A percentile compares a stretch with the other conserved stretches of the same genome.
These are phyloP conservation scores for Aphaenogaster rudis DNA, from an alignment of 1,140 invertebrate species.

Conservation along the genomic window DNA sequence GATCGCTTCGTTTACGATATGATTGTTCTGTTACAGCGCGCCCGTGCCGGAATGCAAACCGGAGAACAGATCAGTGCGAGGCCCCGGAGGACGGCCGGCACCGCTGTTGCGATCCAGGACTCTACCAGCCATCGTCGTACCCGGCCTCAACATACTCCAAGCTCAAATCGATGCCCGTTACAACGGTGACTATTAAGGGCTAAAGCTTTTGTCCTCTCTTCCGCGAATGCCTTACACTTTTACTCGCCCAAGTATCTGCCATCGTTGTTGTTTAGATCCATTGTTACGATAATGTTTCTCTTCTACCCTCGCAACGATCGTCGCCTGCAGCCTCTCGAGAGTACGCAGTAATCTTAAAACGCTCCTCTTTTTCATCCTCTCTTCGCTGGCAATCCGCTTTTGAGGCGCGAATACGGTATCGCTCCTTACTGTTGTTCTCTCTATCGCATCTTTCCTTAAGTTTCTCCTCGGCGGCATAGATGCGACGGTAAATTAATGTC, in stretches of 20 bases:
- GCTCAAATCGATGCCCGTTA: slow-evolving; percentile 91
- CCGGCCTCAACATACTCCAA: slow-evolving; percentile 94
- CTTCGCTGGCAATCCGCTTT: slow-evolving; percentile 38
- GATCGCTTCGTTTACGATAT: neutral
- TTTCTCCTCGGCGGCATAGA: neutral
- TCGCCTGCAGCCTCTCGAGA: slow-evolving; percentile 29
- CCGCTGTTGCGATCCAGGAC: slow-evolving; percentile 94
- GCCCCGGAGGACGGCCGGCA: slow-evolving; percentile 88
- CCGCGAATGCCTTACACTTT: neutral
- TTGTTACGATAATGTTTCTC: slow-evolving; percentile 29
- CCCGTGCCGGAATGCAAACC: slow-evolving; percentile 85
- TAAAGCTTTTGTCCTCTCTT: neutral
- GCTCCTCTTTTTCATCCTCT: neutral
- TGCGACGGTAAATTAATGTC: slow-evolving; percentile 14
- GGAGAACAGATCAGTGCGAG: slow-evolving; percentile 79
- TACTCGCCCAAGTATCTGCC: neutral
- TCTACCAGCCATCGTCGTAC: slow-evolving; percentile 95
- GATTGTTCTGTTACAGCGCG: slow-evolving; percentile 81
- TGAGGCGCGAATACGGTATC: slow-evolving; percentile 11
- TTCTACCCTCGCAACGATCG: neutral
- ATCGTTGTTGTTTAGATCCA: slow-evolving; percentile 15
- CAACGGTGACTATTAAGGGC: slow-evolving; percentile 83
- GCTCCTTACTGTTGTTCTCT: slow-evolving; percentile 8
- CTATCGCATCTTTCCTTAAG: neutral
- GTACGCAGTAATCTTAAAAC: slow-evolving; percentile 28